These are phyloP conservation scores for Hypercompe scribonia DNA, from an alignment of 2,888 invertebrate genomes.

Conservation along the genomic window DNA sequence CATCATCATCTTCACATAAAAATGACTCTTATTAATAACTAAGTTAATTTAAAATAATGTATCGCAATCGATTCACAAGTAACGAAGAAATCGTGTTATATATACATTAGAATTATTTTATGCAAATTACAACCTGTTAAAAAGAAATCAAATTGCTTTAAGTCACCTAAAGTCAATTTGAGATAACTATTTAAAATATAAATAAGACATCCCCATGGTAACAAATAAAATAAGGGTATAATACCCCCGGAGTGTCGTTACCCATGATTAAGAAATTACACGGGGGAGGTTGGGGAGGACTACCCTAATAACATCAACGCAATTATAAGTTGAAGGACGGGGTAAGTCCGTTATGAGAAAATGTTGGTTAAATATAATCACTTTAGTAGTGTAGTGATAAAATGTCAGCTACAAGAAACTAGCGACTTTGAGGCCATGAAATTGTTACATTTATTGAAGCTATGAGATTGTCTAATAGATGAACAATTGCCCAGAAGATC, in stretches of 20 bases:
- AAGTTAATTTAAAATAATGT: too few species aligned
- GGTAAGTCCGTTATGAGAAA: conserved; percentile 1
- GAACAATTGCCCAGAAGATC: not conserved
- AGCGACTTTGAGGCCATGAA: not conserved
- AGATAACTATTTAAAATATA: conserved; percentile 6
- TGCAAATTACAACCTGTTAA: not conserved
- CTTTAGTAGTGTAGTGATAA: not conserved
- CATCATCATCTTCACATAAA: too few species aligned
- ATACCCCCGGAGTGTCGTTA: conserved; percentile 23
- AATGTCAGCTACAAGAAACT: not conserved
- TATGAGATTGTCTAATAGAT: too few species aligned
- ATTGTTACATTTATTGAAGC: not conserved
- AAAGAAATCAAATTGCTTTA: not conserved
- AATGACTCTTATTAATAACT: too few species aligned
- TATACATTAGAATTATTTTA: too few species aligned
- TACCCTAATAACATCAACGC: conserved; percentile 19
- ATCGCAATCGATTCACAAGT: too few species aligned
- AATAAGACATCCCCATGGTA: conserved; percentile 11
- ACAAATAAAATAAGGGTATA: conserved; percentile 16
- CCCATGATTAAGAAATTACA: conserved; percentile 19
- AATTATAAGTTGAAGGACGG: conserved; percentile 20
- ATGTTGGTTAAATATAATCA: conserved; percentile 1
- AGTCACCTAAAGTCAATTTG: not conserved
- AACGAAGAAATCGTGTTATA: too few species aligned
- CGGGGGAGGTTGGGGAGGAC: conserved; percentile 4